Evolutionary conservation across 2,888 invertebrate genomes (phyloP).

Genomic region (Mimas tiliae): DNA sequence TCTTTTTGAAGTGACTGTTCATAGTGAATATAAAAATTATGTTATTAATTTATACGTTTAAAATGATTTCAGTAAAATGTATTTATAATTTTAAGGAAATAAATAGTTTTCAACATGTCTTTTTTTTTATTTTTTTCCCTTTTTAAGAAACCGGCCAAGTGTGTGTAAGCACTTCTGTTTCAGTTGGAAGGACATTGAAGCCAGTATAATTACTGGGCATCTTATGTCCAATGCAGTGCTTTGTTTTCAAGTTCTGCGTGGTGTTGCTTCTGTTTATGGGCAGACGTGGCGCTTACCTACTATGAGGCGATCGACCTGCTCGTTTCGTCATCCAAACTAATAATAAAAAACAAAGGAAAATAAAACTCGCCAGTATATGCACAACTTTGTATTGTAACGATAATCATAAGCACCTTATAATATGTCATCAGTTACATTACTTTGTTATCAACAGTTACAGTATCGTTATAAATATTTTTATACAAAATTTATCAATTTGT

Average conservation of each 20-base stretch:
- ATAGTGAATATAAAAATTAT: slow-evolving; percentile 9
- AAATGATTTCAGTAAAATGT: slow-evolving; percentile 37
- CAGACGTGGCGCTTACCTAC: too few species aligned
- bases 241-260: too few species aligned
- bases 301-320: too few species aligned
- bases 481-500: slow-evolving; percentile 80
- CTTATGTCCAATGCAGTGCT: too few species aligned
- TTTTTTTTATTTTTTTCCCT: slow-evolving; percentile 1
- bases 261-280: too few species aligned
- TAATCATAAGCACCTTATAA: slow-evolving; percentile 84
- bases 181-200: too few species aligned
- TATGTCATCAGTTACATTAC: slow-evolving; percentile 82
- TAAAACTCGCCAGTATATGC: slow-evolving; percentile 65
- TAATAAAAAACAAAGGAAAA: slow-evolving; percentile 32
- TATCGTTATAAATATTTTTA: slow-evolving; percentile 82
- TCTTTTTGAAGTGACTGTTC: slow-evolving; percentile 12
- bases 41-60: slow-evolving; percentile 32
- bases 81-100: slow-evolving; percentile 39
- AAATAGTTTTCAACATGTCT: slow-evolving; percentile 37
- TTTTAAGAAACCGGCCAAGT: neutral
- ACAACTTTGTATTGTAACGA: slow-evolving; percentile 85
- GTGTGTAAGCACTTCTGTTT: too few species aligned
- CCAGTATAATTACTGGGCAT: too few species aligned
- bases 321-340: too few species aligned
- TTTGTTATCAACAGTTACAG: slow-evolving; percentile 80